phyloP scores from a whole-genome alignment of 2,888 invertebrate genomes.

The Volucella inflata region DNA sequence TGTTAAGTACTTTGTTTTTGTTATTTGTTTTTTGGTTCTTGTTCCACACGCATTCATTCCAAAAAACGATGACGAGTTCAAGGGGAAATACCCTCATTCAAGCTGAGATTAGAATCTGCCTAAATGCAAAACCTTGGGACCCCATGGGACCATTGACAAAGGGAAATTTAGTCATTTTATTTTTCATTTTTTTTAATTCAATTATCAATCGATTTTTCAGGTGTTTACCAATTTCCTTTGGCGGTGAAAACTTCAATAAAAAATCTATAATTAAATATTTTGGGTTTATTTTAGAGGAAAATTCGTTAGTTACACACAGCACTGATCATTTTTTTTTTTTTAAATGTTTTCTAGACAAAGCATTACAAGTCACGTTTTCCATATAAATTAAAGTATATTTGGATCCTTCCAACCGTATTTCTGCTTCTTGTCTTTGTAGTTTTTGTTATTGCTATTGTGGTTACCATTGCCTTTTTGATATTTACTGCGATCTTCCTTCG shows the following conservation, averaged over 20 bases:
- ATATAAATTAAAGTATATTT: constrained; percentile 79
- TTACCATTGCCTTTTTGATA: constrained; percentile 75
- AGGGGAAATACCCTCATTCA: constrained; percentile 59
- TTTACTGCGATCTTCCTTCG: constrained; percentile 76
- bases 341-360: background rate
- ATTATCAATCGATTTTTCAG: constrained; percentile 22
- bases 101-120: constrained; percentile 39
- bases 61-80: constrained; percentile 50
- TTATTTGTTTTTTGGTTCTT: constrained; percentile 1
- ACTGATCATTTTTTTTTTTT: background rate
- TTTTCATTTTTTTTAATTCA: constrained; percentile 18
- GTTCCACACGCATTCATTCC: background rate
- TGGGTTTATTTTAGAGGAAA: constrained; percentile 15
- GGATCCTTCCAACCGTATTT: constrained; percentile 82
- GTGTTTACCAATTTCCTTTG: background rate
- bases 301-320: constrained; percentile 25
- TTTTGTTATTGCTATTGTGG: constrained; percentile 77
- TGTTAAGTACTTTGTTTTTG: constrained; percentile 16
- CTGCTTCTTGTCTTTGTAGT: constrained; percentile 79
- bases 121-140: constrained; percentile 46
- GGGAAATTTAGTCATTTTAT: constrained; percentile 8
- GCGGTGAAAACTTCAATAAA: background rate
- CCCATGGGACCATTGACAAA: constrained; percentile 42
- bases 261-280: constrained; percentile 30
- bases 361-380: background rate